Base-by-base conservation (phyloP, 2,113 vertebrate genomes). In the Motacilla alba region DNA sequence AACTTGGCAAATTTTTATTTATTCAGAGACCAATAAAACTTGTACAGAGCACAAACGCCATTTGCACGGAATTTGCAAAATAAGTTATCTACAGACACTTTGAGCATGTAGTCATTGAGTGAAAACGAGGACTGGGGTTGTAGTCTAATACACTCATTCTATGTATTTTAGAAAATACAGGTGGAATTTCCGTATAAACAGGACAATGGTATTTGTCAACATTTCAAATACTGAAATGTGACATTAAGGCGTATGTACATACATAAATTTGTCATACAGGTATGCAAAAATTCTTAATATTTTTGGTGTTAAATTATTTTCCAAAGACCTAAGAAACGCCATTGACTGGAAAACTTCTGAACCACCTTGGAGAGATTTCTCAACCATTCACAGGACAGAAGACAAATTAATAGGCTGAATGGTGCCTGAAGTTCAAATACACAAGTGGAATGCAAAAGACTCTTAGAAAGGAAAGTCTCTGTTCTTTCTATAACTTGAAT, bases 371-470 rank as follows among this genome's bases (percentile, higher is more conserved):
- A 73, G 28, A 59, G 7, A 12, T 31, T 7, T 91, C 80, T 91
- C 11, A 55, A 2, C 8, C 26, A 6, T 68, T 67, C 15, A 31
- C 10, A 31, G 7, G 52, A 58, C 10, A 80, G 39, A 87, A 72
- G 5, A 46, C 11, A 66, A 75, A 74, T 15, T 50, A 55, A 21
- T 11, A 63, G 7, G 5, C 27, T 76, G 28, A 91, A 58, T 55
- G n/a, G 5, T 13, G 68, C 11, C 31, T 59, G 20, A 64, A 59
- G 3, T n/a, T 89, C 43, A 72, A 86, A 14, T 49, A 33, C 3
- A 60, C 5, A 75, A 67, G 14, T 0, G 0, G 10, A 85, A 79
- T 0, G 1, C 13, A 67, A 67, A 91, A 52, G 2, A 2, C 1
- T 70, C 7, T 33, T 23, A 33, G 46, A 86, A 85, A 69, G 5